These are phyloP conservation scores for Stigmatopora nigra DNA, from an alignment of 2,113 vertebrate genomes.

Conservation along the genomic window DNA sequence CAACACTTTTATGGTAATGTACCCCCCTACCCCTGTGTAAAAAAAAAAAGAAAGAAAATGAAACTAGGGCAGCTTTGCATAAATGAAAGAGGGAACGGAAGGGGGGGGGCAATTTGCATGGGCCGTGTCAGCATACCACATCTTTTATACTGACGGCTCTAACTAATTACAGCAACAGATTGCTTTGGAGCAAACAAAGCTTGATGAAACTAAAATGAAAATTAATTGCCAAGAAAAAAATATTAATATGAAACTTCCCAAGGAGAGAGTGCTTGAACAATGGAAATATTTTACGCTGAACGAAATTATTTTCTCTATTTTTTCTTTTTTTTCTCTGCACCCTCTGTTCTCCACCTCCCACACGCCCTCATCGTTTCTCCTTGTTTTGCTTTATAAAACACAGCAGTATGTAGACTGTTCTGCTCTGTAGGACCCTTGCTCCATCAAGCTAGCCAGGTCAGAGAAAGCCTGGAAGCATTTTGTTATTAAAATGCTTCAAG, in stretches of 20 bases:
- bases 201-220: slow-evolving; percentile 68
- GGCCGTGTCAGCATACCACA: slow-evolving; percentile 48
- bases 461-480: slow-evolving; percentile 57
- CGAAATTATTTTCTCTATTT: not conserved
- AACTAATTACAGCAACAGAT: slow-evolving; percentile 70
- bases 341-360: not conserved
- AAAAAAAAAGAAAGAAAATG: slow-evolving; percentile 35
- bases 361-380: no score
- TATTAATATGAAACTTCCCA: slow-evolving; percentile 29
- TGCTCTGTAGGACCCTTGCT: slow-evolving; percentile 50
- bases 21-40: slow-evolving; percentile 38
- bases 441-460: slow-evolving; percentile 50
- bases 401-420: slow-evolving; percentile 31
- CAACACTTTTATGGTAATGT: slow-evolving; percentile 57
- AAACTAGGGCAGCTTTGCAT: slow-evolving; percentile 64
- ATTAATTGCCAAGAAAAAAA: slow-evolving; percentile 54
- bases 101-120: slow-evolving; percentile 39
- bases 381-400: slow-evolving; percentile 33
- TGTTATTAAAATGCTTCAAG: slow-evolving; percentile 66
- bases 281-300: slow-evolving; percentile 41
- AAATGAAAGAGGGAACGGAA: slow-evolving; percentile 38
- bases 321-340: not conserved
- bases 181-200: slow-evolving; percentile 65
- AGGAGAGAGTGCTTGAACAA: slow-evolving; percentile 27
- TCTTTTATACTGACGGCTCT: slow-evolving; percentile 61